Evolutionary conservation across 2,113 vertebrate genomes (phyloP).

Genomic region (Podocnemis expansa): DNA sequence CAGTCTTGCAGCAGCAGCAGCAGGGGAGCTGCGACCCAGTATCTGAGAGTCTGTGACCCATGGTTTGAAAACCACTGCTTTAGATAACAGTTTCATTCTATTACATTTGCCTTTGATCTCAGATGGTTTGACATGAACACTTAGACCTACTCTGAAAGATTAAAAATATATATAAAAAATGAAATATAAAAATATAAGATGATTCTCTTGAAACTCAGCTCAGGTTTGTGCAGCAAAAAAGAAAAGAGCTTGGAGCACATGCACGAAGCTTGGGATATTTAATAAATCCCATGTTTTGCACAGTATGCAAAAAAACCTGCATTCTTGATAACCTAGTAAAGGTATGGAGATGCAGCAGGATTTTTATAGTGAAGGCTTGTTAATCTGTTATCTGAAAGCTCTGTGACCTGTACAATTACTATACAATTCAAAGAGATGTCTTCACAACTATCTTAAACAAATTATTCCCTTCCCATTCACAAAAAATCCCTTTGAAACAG

Average conservation of each 20-base stretch:
- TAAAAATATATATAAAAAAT: too few species aligned
- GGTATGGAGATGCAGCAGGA: neutral
- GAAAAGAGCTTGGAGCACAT: neutral
- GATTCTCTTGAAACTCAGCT: neutral
- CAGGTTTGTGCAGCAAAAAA: neutral
- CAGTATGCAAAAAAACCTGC: neutral
- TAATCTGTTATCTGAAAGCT: neutral
- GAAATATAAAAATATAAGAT: neutral
- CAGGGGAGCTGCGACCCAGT: too few species aligned
- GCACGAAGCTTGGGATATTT: neutral
- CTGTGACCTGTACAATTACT: neutral
- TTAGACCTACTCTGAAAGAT: neutral
- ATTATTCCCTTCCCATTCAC: neutral
- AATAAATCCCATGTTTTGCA: neutral
- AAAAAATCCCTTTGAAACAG: neutral
- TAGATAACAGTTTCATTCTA: accelerated
- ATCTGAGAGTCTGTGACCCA: too few species aligned
- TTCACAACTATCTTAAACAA: neutral
- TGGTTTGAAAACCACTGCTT: too few species aligned
- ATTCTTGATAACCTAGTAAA: neutral
- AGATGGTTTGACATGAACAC: neutral
- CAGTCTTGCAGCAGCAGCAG: too few species aligned
- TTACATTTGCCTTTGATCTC: neutral
- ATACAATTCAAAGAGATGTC: neutral
- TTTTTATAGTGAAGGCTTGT: neutral